Conservation (phyloP, 2,113 vertebrate genomes). For the Scalopus aquaticus region DNA sequence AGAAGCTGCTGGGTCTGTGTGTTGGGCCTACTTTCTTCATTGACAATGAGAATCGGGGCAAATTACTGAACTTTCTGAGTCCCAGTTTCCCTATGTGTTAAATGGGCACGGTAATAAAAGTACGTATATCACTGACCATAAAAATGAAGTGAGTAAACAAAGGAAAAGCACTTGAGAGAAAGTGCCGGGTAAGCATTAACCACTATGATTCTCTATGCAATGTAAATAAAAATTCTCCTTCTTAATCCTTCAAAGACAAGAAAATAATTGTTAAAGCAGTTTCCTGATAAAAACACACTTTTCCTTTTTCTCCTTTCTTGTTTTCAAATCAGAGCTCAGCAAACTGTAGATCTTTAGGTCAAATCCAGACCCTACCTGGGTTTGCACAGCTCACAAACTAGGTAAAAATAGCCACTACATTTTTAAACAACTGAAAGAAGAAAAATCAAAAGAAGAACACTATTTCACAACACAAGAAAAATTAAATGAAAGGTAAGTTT, state of each 20-base stretch:
- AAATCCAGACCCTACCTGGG: background rate
- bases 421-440: background rate
- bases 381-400: background rate
- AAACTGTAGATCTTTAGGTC: background rate
- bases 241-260: background rate
- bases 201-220: background rate
- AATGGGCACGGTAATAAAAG: background rate
- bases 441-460: background rate
- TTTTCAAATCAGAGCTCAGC: background rate
- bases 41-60: background rate
- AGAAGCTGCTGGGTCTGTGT: fast-evolving
- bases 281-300: background rate
- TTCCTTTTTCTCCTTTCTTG: background rate
- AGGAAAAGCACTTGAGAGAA: background rate
- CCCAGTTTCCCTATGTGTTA: background rate
- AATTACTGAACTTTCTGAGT: background rate
- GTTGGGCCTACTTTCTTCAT: background rate
- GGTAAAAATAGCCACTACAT: background rate
- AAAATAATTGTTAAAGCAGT: background rate
- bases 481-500: background rate
- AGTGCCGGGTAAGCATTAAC: background rate
- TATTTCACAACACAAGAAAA: background rate
- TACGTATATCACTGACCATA: background rate
- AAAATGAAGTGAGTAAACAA: background rate
- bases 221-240: background rate